Base-by-base conservation (phyloP, 2,888 invertebrate species). In the Mongoloraphidia duomilia region DNA sequence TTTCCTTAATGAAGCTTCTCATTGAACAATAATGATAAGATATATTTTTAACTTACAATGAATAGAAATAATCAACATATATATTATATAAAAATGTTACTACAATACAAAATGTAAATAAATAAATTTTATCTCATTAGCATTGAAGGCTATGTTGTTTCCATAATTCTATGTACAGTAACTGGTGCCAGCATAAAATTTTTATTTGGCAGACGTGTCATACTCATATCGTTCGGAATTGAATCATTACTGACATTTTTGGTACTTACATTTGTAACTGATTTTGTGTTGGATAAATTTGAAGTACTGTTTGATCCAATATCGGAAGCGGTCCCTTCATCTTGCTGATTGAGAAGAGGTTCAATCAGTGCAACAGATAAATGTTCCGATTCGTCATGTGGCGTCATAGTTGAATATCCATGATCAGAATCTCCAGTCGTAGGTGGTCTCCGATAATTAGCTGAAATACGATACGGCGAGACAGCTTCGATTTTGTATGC, bases 331-430 rank as follows among this genome's bases (percentile, higher is more conserved):
- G 67, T 77, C 64, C 57, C 72, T 57, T 77, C 73, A 51, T 74
- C 72, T 55, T 67, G 68, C 44, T 71, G 65, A 47, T 72, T 66
- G 52, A 81, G 66, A 37, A 75, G 69, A 0, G 81, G 78, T 58
- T 82, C 82, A 44, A 79, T 76, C 9, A 80, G 73, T 14, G 82
- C 84, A 57, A 85, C 82, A 9, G 83, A 84, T 55, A 85, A 79
- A 57, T 86, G 84, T 62, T 90, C 89, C 1, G 86, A 87, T 62
- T 90, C 90, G 61, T 91, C 90, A 58, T 90, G 89, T 2, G 88
- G 89, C 1, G 90, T 91, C 91, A 91, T 91, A 0, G 91, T 91
- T 3, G 90, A 91, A 67, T 94, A 94, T 2, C 94, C 94, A 62
- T 93, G 91, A 70, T 94, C 94, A n/a, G 89, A 91, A 58, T 84